A percentile compares a stretch with the other conserved stretches of the same genome.
These are phyloP conservation scores for Incurvaria masculella DNA, from an alignment of 2,888 invertebrate species.

Conservation along the genomic window DNA sequence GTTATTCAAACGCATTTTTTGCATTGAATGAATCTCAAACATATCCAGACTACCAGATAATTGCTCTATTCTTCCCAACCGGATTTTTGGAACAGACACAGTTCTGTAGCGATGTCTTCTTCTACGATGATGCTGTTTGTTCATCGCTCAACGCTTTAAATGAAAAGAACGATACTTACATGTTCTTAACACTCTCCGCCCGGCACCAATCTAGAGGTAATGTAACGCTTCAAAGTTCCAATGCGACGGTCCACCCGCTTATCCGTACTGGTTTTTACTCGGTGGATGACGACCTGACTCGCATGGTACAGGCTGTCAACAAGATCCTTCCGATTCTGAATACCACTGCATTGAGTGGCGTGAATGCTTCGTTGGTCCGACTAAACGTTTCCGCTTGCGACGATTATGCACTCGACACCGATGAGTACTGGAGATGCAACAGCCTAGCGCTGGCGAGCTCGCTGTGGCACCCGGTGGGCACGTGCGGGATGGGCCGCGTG, in stretches of 20 bases:
- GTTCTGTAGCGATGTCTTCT: slow-evolving; percentile 23
- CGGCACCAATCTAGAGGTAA: slow-evolving; percentile 37
- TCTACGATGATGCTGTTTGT: slow-evolving; percentile 25
- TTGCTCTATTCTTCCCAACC: slow-evolving; percentile 34
- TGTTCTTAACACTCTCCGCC: slow-evolving; percentile 24
- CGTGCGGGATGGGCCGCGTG: slow-evolving; percentile 43
- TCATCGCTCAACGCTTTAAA: slow-evolving; percentile 27
- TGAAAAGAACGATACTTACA: slow-evolving; percentile 26
- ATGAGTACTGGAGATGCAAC: slow-evolving; percentile 64
- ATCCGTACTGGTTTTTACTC: slow-evolving; percentile 34
- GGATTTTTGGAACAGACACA: slow-evolving; percentile 23
- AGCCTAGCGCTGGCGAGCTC: slow-evolving; percentile 52
- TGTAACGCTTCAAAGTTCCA: slow-evolving; percentile 28
- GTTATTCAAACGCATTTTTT: slow-evolving; percentile 18
- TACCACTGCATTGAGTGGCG: slow-evolving; percentile 29
- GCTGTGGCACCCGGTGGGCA: slow-evolving; percentile 58
- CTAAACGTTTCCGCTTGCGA: slow-evolving; percentile 51
- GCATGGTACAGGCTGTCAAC: slow-evolving; percentile 27
- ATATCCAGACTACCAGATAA: slow-evolving; percentile 6
- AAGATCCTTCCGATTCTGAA: slow-evolving; percentile 26
- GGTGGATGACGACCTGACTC: slow-evolving; percentile 25
- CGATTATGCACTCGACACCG: slow-evolving; percentile 40
- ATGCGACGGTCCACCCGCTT: slow-evolving; percentile 32
- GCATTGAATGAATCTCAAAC: slow-evolving; percentile 20
- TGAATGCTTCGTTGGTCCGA: slow-evolving; percentile 24